Evolutionary conservation across 2,113 vertebrate species (phyloP).

Genomic region (Bubalus kerabau): DNA sequence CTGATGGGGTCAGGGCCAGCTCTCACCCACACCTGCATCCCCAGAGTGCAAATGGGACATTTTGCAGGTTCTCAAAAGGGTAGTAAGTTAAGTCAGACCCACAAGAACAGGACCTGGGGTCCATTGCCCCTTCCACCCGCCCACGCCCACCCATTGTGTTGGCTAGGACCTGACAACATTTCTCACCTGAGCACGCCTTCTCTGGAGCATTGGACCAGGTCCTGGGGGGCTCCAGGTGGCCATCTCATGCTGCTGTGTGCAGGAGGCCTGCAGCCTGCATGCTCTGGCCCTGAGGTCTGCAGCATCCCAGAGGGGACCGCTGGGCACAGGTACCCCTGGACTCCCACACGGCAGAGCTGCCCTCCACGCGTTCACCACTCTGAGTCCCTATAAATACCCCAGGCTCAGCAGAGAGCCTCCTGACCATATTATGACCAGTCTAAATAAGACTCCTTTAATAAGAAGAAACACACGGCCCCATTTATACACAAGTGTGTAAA

Average conservation of each 20-base stretch:
- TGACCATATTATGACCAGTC: not conserved
- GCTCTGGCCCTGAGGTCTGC: not conserved
- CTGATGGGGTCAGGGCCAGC: not conserved
- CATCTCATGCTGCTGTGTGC: not conserved
- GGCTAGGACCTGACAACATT: not conserved
- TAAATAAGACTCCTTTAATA: conserved; percentile 51
- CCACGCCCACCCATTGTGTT: not conserved
- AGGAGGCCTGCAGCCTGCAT: not conserved
- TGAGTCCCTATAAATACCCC: not conserved
- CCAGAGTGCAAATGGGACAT: not conserved
- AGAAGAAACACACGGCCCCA: conserved; percentile 60
- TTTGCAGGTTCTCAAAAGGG: not conserved
- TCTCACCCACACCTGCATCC: not conserved
- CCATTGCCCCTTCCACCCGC: not conserved
- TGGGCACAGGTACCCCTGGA: not conserved
- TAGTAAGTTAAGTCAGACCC: not conserved
- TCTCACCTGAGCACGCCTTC: not conserved
- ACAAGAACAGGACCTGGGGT: not conserved
- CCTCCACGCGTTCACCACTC: not conserved
- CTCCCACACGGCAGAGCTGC: not conserved
- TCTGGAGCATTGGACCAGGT: not conserved
- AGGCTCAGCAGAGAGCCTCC: not conserved
- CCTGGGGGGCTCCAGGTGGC: not conserved
- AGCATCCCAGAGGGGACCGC: not conserved
- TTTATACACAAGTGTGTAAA: conserved; percentile 50